Percentiles rank a stretch among this genome's conserved stretches.
Evolutionary conservation across 2,888 invertebrate genomes (phyloP).

Genomic region (Synanthedon andrenaeformis): DNA sequence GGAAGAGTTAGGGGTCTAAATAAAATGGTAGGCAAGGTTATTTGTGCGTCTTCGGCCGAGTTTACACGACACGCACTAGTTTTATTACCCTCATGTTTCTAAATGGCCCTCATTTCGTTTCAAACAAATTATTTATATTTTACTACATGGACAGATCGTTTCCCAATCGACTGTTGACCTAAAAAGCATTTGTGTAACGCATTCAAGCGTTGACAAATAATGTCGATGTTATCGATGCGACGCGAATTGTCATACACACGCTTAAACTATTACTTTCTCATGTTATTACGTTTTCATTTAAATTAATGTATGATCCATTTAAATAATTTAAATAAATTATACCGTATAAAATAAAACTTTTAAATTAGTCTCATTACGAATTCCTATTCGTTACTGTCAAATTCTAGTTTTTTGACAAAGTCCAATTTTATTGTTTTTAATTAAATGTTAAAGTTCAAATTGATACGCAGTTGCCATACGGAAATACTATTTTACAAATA

Average conservation of each 20-base stretch:
- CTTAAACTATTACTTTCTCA: background rate
- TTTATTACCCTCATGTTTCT: constrained; percentile 71
- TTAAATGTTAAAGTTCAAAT: background rate
- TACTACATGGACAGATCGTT: constrained; percentile 65
- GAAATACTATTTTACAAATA: background rate
- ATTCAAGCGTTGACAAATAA: constrained; percentile 59
- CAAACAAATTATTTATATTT: constrained; percentile 69
- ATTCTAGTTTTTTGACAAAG: background rate
- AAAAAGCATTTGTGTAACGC: constrained; percentile 62
- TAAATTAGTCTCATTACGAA: background rate
- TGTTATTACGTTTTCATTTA: background rate
- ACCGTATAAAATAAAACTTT: background rate
- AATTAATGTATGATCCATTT: background rate
- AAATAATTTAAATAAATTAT: background rate
- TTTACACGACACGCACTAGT: constrained; percentile 66
- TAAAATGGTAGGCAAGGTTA: constrained; percentile 25
- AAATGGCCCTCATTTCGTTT: constrained; percentile 68
- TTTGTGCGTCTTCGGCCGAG: constrained; percentile 52
- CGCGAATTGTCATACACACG: constrained; percentile 26
- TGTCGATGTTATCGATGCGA: constrained; percentile 43
- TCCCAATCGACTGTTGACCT: constrained; percentile 65
- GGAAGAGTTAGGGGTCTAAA: constrained; percentile 27
- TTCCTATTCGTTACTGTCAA: background rate
- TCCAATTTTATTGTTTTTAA: background rate
- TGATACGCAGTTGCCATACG: background rate